phyloP scores from a whole-genome alignment of 2,797 vertebrate genomes.

The Urosaurus nigricauda region DNA sequence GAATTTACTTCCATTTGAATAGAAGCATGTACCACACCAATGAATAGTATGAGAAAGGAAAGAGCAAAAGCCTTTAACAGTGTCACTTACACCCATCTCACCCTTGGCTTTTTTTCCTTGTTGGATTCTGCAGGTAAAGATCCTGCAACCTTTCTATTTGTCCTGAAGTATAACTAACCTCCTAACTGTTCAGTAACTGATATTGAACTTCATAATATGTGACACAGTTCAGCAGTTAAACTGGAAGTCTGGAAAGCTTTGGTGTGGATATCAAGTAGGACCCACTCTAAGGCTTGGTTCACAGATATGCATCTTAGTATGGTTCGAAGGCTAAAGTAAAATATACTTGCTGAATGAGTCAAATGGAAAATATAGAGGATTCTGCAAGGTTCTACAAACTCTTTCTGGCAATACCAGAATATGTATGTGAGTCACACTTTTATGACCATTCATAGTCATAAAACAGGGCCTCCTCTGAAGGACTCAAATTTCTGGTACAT shows the following conservation, averaged over 20 bases:
- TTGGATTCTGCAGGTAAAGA: constrained; percentile 22
- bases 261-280: not conserved
- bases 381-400: too few species aligned
- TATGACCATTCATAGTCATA: too few species aligned
- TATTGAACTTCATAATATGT: not conserved
- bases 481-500: too few species aligned
- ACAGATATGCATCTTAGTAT: not conserved
- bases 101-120: not conserved
- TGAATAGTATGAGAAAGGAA: constrained; percentile 15
- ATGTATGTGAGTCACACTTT: too few species aligned
- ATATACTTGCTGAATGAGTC: not conserved
- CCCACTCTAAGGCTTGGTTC: not conserved
- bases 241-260: not conserved
- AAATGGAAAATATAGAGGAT: too few species aligned
- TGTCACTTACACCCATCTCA: not conserved
- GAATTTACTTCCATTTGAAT: constrained; percentile 39
- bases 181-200: not conserved
- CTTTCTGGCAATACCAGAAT: too few species aligned
- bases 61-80: not conserved
- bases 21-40: not conserved
- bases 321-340: not conserved
- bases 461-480: too few species aligned
- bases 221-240: not conserved
- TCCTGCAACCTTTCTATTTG: not conserved
- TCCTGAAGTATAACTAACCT: not conserved